Percentiles rank a stretch among this genome's conserved stretches.
These are phyloP conservation scores for Sepiola atlantica DNA, from an alignment of 2,888 invertebrate genomes.

Conservation along the genomic window DNA sequence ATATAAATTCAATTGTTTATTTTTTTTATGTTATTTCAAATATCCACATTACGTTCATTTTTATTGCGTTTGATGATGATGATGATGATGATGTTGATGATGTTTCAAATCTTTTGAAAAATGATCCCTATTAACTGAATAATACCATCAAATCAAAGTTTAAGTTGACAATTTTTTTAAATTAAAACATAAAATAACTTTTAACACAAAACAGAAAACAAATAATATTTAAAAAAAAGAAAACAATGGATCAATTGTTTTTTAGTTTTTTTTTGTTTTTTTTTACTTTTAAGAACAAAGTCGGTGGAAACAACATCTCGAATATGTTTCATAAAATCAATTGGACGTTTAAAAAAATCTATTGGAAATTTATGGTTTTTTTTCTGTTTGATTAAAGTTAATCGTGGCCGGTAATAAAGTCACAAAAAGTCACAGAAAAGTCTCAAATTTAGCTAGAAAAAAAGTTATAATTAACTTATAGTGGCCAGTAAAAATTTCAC, in stretches of 20 bases:
- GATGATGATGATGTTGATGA: too few relatives aligned
- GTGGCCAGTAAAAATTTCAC: too few relatives aligned
- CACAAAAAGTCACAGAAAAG: too few relatives aligned
- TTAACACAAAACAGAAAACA: background rate
- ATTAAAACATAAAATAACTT: background rate
- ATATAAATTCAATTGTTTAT: too few relatives aligned
- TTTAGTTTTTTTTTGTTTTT: background rate
- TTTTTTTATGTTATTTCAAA: too few relatives aligned
- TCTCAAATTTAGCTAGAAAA: too few relatives aligned
- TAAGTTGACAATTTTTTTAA: background rate
- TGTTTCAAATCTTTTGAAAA: too few relatives aligned
- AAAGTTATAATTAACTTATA: too few relatives aligned
- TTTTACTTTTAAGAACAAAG: background rate
- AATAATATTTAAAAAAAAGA: background rate
- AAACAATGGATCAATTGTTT: background rate
- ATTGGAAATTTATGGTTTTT: background rate
- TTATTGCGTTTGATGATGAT: too few relatives aligned
- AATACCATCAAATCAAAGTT: background rate
- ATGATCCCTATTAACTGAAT: too few relatives aligned
- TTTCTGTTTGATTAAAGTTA: background rate
- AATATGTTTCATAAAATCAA: background rate
- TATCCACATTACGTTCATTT: too few relatives aligned
- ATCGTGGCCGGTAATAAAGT: background rate
- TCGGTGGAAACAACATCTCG: background rate
- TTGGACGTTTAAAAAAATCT: background rate